A percentile compares a stretch with the other conserved stretches of the same genome.
Evolutionary conservation across 2,113 vertebrate species (phyloP).

Genomic region (Perccottus glenii): DNA sequence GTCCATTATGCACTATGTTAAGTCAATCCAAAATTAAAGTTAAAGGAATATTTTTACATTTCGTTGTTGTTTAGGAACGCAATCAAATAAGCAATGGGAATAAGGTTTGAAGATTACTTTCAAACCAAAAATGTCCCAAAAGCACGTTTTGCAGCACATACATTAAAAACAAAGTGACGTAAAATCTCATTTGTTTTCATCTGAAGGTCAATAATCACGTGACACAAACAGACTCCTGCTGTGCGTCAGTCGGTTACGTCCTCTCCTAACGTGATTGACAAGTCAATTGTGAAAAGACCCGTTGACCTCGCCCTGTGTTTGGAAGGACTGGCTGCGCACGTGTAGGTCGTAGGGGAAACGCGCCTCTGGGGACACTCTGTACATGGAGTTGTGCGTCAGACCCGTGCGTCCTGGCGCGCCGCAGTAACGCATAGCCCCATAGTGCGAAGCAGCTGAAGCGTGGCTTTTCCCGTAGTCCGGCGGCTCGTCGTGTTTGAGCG

Average conservation of each 20-base stretch:
- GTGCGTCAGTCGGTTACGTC: conserved; percentile 10
- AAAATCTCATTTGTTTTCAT: neutral
- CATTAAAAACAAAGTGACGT: neutral
- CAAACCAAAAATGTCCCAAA: neutral
- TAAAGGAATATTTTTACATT: neutral
- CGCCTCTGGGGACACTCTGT: conserved; percentile 93
- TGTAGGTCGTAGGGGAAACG: conserved; percentile 98
- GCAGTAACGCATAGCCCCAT: conserved; percentile 94
- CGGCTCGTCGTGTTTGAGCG: conserved; percentile 96
- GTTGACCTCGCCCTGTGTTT: conserved; percentile 96
- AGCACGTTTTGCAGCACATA: neutral
- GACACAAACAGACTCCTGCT: conserved; percentile 7
- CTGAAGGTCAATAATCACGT: conserved; percentile 6
- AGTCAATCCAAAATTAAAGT: neutral
- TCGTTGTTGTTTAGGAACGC: neutral
- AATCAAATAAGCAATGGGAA: neutral
- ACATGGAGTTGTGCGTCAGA: conserved; percentile 93
- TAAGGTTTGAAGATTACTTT: neutral
- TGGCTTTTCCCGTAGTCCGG: conserved; percentile 95
- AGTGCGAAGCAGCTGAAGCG: conserved; percentile 75
- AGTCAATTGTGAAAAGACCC: conserved; percentile 92
- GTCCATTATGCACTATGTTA: no score
- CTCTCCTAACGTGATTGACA: conserved; percentile 74
- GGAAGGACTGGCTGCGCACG: conserved; percentile 95
- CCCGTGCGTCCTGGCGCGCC: conserved; percentile 90